Evolutionary conservation across 2,797 vertebrate genomes (phyloP), one percentile per base, ranked within the genome.

Genomic region (Eupleurogrammus muticus): DNA sequence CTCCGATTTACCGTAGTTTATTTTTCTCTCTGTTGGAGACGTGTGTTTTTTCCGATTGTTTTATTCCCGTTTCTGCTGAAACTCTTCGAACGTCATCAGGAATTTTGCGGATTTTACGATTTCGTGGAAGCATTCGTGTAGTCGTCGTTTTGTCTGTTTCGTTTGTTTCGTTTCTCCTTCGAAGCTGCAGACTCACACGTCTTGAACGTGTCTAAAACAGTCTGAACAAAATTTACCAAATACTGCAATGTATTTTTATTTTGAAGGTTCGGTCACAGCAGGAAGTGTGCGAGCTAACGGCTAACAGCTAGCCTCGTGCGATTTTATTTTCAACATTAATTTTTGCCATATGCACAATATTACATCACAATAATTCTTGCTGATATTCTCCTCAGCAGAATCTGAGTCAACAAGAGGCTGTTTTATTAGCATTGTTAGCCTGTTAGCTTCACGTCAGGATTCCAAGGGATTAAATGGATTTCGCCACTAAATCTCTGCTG

Each of bases 131-230:
- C n/a, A 28, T 28, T 28, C 6, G 28, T 28, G 3, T 28, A 6
- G 3, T 28, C 6, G 28, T 28, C 6, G 3, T 3, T 80, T 64
- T 56, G 78, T 72, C 70, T 24, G 21, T 74, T 74, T 58, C 60
- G 13, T 34, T 51, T 73, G 73, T 19, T 70, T 66, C 14, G 74
- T 86, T 79, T 75, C 66, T 58, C 50, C 76, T 60, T 28, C 20
- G 17, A 73, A 75, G 74, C 61, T 20, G 14, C 79, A 74, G 74
- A 79, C 71, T 40, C 80, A 71, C 82, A 77, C 72, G 51, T 44
- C 60, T 32, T 58, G 13, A 51, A 23, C 17, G 6, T 0, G 1
- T 56, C 28, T 14, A 11, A n/a, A 50, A 28, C 56, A 17, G 1
- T 42, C 5, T 21, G 16, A 64, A 54, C 23, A 42, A 62, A 35